A percentile compares a stretch with the other conserved stretches of the same genome.
These are phyloP conservation scores for Callocephalon fimbriatum DNA, from an alignment of 2,113 vertebrate genomes.

Conservation along the genomic window DNA sequence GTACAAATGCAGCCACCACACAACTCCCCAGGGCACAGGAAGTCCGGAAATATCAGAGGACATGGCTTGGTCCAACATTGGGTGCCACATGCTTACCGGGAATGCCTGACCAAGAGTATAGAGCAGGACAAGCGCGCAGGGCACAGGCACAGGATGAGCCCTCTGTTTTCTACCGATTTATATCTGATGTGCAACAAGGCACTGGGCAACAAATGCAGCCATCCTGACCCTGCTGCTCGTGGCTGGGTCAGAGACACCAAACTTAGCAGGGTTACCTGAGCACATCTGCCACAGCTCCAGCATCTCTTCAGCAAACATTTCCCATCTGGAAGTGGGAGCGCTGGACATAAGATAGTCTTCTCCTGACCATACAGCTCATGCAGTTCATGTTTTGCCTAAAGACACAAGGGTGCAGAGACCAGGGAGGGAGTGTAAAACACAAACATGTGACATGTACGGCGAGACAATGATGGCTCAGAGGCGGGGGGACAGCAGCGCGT, in stretches of 20 bases:
- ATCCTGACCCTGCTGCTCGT: too few species aligned
- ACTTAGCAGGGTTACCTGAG: not conserved
- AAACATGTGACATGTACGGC: accelerated
- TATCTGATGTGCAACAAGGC: accelerated
- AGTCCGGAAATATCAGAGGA: not conserved
- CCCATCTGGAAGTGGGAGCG: not conserved
- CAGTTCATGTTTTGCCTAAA: accelerated
- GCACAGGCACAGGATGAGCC: not conserved
- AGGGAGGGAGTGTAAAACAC: not conserved
- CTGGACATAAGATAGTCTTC: accelerated
- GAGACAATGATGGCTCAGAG: not conserved
- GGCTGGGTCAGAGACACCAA: not conserved
- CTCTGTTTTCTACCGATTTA: not conserved
- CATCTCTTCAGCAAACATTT: not conserved
- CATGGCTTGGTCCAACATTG: accelerated
- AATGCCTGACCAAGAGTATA: not conserved
- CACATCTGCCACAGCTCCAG: not conserved
- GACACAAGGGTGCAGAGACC: not conserved
- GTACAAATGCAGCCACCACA: not conserved
- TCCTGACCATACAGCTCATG: not conserved
- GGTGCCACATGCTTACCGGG: accelerated
- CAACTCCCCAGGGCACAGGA: not conserved
- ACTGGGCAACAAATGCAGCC: not conserved
- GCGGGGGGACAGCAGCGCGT: accelerated
- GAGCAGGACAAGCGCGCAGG: not conserved